phyloP scores from a whole-genome alignment of 2,888 invertebrate species.

The Rhimphoctona megacephalus region DNA sequence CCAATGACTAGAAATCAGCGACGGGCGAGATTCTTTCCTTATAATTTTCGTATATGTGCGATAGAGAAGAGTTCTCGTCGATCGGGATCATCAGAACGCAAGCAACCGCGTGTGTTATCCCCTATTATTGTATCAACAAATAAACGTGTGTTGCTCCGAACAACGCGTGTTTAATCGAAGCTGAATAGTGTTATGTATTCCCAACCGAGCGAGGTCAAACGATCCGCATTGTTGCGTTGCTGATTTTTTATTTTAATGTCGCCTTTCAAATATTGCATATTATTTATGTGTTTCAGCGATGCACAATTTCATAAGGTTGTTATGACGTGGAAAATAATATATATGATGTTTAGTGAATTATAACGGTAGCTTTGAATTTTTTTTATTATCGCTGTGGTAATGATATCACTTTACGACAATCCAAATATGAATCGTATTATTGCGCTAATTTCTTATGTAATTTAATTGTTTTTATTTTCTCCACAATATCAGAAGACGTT shows the following conservation, averaged over 20 bases:
- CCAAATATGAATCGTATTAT: neutral
- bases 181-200: constrained; percentile 46
- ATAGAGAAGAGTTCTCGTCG: neutral
- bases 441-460: neutral
- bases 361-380: neutral
- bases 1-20: neutral
- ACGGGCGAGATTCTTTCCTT: neutral
- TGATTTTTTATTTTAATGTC: constrained; percentile 6
- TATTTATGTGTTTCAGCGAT: neutral
- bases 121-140: constrained; percentile 52
- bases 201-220: constrained; percentile 51
- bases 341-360: neutral
- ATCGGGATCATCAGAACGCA: constrained; percentile 36
- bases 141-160: constrained; percentile 75
- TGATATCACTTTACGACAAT: neutral
- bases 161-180: constrained; percentile 79
- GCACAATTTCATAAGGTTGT: neutral
- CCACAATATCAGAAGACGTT: neutral
- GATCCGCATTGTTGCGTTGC: constrained; percentile 16
- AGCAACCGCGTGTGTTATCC: neutral
- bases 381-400: neutral
- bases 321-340: neutral
- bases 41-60: neutral
- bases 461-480: constrained; percentile 2
- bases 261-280: neutral